Base-by-base conservation (phyloP, 2,113 vertebrate species). In the Pseudopodoces humilis region DNA sequence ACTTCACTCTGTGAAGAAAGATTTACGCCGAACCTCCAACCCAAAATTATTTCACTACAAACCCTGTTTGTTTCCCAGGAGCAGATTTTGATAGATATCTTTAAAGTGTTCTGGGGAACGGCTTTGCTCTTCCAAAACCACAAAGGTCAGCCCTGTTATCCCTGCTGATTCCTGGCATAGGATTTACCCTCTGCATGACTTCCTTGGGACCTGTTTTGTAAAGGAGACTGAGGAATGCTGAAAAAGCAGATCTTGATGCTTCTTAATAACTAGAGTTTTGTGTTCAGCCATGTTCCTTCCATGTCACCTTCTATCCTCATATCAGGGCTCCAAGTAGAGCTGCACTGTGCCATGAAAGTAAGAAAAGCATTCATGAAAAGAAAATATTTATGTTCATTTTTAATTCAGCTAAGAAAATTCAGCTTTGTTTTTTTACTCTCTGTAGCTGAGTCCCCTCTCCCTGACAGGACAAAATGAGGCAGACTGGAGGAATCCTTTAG, bases 1-100 rank as follows among this genome's bases (percentile, higher is more conserved):
- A 15, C 28, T 22, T 55, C 13, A 1, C 12, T 24, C 14, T 6
- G 0, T 5, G 17, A 23, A 4, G 46, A 17, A 37, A 63, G 9
- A 18, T 43, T 10, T 39, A 65, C 0, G 4, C 11, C 4, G 22
- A 60, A 6, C 9, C 33, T 56, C 20, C 53, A 52, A 37, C 28
- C 12, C 7, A 52, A 63, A 85, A 27, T 2, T 22, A 0, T 18
- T 46, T 52, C 74, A 17, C n/a, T 4, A 1, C 47, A 79, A 81
- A 25, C 0, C 2, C 52, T 49, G 8, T 18, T 88, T 49, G 47
- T 68, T 88, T 63, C 18, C 93, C 4, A 0, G 11, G 9, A 64
- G 52, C 0, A 4, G 46, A 21, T 75, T 82, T 68, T 16, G 9
- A 74, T 3, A 11, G 68, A 35, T 74, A 58, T 35, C n/a, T 43